Evolutionary conservation across 2,888 invertebrate species (phyloP).

Genomic region (Diaprepes abbreviatus): DNA sequence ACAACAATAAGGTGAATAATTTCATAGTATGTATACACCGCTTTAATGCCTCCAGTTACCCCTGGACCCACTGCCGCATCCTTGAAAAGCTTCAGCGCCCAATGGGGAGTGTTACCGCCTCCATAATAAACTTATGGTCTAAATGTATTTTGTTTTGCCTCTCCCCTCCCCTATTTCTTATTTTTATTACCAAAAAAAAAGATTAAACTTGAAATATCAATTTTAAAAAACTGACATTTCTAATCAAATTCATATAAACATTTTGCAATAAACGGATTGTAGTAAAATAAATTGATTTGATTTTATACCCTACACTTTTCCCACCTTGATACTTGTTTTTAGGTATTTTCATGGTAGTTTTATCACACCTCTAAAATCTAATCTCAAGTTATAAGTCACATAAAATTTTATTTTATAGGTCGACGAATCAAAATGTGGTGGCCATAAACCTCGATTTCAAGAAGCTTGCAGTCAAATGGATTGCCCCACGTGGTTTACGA

Average conservation of each 20-base stretch:
- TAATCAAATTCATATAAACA: background rate
- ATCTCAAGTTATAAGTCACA: constrained; percentile 25
- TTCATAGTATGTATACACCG: too few species aligned
- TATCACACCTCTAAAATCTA: constrained; percentile 12
- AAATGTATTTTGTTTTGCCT: too few species aligned
- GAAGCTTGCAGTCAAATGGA: constrained; percentile 88
- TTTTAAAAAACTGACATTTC: too few species aligned
- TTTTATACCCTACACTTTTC: background rate
- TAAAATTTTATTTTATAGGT: constrained; percentile 70
- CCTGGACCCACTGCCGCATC: too few species aligned
- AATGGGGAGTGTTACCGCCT: too few species aligned
- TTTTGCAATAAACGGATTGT: background rate
- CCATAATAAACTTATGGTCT: too few species aligned
- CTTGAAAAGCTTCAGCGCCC: too few species aligned
- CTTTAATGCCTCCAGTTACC: too few species aligned
- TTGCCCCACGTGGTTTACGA: constrained; percentile 90
- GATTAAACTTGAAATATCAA: too few species aligned
- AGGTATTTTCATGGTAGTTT: background rate
- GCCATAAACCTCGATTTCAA: constrained; percentile 82
- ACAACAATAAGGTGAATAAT: too few species aligned
- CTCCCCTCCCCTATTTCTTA: too few species aligned
- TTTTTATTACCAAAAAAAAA: too few species aligned
- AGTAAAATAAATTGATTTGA: background rate
- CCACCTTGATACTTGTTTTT: background rate
- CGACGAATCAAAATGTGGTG: constrained; percentile 83